A percentile compares a stretch with the other conserved stretches of the same genome.
phyloP scores from a whole-genome alignment of 1,140 invertebrate genomes.

The Drosophila elegans region DNA sequence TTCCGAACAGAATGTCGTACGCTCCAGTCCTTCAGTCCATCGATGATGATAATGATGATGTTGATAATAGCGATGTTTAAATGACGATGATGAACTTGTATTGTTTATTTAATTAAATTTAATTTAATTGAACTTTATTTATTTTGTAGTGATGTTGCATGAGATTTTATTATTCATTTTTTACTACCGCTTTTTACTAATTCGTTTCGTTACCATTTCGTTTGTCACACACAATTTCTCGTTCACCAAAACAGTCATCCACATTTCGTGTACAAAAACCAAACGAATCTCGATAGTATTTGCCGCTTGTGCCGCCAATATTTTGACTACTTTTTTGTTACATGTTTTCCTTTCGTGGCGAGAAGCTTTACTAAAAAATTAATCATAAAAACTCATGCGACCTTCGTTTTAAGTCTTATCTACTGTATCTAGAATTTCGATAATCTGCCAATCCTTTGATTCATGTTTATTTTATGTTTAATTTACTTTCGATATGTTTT shows the following conservation, averaged over 20 bases:
- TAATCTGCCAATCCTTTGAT: constrained; percentile 45
- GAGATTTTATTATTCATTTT: constrained; percentile 85
- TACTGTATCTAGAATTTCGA: constrained; percentile 49
- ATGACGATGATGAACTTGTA: constrained; percentile 50
- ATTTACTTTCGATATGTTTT: constrained; percentile 44
- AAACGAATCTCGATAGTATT: constrained; percentile 49
- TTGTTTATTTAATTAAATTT: constrained; percentile 74
- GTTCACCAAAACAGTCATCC: constrained; percentile 43
- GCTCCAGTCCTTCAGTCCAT: constrained; percentile 21
- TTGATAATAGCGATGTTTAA: constrained; percentile 11
- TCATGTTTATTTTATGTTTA: constrained; percentile 75
- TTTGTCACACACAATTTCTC: constrained; percentile 46
- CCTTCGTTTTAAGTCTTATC: constrained; percentile 71
- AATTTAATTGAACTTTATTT: constrained; percentile 67
- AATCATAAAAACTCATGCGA: constrained; percentile 85
- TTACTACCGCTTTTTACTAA: constrained; percentile 83
- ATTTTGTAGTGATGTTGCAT: constrained; percentile 84
- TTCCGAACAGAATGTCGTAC: constrained; percentile 22
- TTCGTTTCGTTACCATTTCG: constrained; percentile 64
- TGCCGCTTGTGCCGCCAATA: constrained; percentile 57
- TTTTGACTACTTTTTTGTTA: constrained; percentile 7
- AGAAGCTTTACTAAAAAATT: constrained; percentile 84
- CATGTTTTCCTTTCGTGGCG: constrained; percentile 45
- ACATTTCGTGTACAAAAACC: constrained; percentile 47
- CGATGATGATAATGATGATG: constrained; percentile 29